Percentiles rank a stretch among this genome's conserved stretches.
These are phyloP conservation scores for Trinorchestia longiramus DNA, from an alignment of 1,140 invertebrate species.

Conservation along the genomic window DNA sequence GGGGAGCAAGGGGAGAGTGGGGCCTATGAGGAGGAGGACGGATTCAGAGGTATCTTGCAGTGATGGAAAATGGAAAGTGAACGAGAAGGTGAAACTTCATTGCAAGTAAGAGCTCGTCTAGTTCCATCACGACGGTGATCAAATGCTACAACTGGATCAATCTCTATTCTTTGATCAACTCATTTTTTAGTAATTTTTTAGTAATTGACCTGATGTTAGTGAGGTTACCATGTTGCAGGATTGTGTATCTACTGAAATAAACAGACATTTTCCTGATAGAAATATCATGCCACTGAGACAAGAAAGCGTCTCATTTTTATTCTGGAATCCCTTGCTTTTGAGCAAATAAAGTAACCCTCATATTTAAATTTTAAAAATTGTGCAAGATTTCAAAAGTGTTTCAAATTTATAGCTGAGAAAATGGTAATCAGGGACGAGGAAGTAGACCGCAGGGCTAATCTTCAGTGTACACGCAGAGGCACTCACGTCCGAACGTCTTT, in stretches of 20 bases:
- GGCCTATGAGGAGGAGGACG: neutral
- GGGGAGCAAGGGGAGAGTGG: neutral
- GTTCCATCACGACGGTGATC: neutral
- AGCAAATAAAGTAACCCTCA: neutral
- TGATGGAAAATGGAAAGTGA: neutral
- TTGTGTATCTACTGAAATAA: neutral
- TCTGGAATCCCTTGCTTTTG: neutral
- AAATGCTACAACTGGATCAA: neutral
- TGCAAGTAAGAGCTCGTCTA: neutral
- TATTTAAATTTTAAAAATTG: neutral
- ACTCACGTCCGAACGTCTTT: neutral
- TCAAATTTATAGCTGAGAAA: conserved; percentile 19
- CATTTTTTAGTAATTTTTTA: neutral
- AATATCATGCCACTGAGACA: neutral
- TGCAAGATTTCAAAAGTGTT: neutral
- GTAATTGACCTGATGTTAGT: neutral
- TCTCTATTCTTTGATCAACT: neutral
- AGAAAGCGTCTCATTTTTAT: neutral
- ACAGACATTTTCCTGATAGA: neutral
- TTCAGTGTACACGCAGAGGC: neutral
- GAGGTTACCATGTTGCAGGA: neutral
- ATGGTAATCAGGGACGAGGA: neutral
- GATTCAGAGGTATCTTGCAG: neutral
- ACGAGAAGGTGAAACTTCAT: neutral
- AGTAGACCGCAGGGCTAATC: conserved; percentile 20